These are phyloP conservation scores for Meghimatium bilineatum DNA, from an alignment of 2,888 invertebrate genomes.

Conservation along the genomic window DNA sequence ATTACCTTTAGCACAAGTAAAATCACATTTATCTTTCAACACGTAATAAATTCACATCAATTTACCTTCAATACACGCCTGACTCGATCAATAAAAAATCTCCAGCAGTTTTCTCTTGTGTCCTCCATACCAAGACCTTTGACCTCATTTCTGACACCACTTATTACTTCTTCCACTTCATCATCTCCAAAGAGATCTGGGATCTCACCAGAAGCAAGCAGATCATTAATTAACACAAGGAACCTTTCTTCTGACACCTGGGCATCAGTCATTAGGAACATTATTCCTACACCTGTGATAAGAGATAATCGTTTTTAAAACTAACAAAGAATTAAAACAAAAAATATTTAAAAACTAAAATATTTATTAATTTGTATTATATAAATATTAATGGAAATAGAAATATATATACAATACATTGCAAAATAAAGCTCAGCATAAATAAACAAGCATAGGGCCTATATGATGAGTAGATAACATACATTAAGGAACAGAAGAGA, in stretches of 20 bases:
- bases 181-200: conserved; percentile 97
- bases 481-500: not conserved
- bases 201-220: conserved; percentile 96
- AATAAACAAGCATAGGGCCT: too few species aligned
- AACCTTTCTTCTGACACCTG: conserved; percentile 97
- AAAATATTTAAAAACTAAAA: not conserved
- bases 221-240: conserved; percentile 94
- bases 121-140: conserved; percentile 90
- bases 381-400: not conserved
- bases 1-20: too few species aligned
- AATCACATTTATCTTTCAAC: too few species aligned
- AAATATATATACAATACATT: not conserved
- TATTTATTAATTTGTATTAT: not conserved
- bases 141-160: conserved; percentile 83
- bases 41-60: not conserved
- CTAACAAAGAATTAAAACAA: not conserved
- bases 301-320: not conserved
- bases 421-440: too few species aligned
- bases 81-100: conserved; percentile 96
- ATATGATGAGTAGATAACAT: too few species aligned
- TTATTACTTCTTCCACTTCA: conserved; percentile 95
- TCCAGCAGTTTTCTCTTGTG: conserved; percentile 97
- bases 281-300: conserved; percentile 86
- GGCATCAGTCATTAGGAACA: conserved; percentile 97
- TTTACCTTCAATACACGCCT: conserved; percentile 82